Conservation (phyloP, 2,113 vertebrate species). For the Raphicerus campestris region DNA sequence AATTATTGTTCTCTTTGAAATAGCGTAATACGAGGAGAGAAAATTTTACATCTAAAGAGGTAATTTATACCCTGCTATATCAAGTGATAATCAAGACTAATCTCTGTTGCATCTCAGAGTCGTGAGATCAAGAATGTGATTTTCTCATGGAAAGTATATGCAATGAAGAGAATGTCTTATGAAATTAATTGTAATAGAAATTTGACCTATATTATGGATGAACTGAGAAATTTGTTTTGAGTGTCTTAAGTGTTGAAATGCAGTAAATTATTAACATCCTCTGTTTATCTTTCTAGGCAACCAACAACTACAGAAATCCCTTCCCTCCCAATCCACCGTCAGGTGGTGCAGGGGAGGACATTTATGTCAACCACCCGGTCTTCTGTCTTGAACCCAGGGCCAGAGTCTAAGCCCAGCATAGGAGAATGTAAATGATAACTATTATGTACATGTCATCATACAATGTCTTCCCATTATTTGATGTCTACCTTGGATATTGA, state of each 20-base stretch:
- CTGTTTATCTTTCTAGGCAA: conserved; percentile 49
- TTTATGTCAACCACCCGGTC: conserved; percentile 72
- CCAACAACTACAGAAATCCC: conserved; percentile 38
- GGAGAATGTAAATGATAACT: neutral
- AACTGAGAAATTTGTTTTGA: neutral
- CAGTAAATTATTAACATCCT: neutral
- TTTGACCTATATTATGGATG: neutral
- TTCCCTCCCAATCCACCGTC: neutral
- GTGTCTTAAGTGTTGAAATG: neutral
- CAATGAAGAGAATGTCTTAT: neutral
- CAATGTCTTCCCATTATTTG: neutral
- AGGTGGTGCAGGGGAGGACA: conserved; percentile 8
- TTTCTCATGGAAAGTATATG: neutral
- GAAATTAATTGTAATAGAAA: neutral
- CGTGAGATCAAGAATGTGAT: neutral
- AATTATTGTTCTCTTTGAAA: neutral
- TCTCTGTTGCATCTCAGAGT: neutral
- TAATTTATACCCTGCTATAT: neutral
- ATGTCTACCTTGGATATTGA: neutral
- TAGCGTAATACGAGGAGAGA: neutral
- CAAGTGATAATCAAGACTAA: neutral
- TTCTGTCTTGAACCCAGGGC: conserved; percentile 19
- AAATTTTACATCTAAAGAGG: neutral
- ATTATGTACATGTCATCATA: neutral
- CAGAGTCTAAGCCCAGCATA: neutral